A percentile compares a stretch with the other conserved stretches of the same genome.
Conservation (phyloP, 2,888 invertebrate species). For the Sphaeridia pumilis region DNA sequence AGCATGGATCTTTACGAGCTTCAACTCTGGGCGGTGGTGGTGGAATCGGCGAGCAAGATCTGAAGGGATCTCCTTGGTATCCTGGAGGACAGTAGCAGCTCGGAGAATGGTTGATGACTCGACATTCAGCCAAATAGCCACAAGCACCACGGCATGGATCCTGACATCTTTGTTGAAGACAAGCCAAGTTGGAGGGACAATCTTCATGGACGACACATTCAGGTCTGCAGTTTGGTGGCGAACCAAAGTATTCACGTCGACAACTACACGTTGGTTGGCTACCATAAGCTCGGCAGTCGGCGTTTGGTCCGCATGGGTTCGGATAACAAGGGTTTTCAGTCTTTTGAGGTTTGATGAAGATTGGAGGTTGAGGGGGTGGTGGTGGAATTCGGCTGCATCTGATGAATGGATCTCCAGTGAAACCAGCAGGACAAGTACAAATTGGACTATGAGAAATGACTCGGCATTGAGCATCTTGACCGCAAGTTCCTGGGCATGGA, state of each 20-base stretch:
- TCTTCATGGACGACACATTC: slow-evolving; percentile 59
- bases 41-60: slow-evolving; percentile 37
- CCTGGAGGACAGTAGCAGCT: slow-evolving; percentile 55
- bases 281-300: slow-evolving; percentile 42
- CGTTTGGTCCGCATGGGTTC: slow-evolving; percentile 65
- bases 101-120: slow-evolving; percentile 37
- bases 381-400: slow-evolving; percentile 20
- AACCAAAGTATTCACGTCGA: slow-evolving; percentile 37
- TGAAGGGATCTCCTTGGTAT: slow-evolving; percentile 60
- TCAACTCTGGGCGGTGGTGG: slow-evolving; percentile 40
- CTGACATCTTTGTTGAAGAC: slow-evolving; percentile 51
- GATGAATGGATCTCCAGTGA: slow-evolving; percentile 26
- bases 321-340: slow-evolving; percentile 38
- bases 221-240: slow-evolving; percentile 41
- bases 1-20: slow-evolving; percentile 46
- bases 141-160: slow-evolving; percentile 33
- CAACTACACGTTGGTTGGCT: slow-evolving; percentile 39
- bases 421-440: slow-evolving; percentile 44
- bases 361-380: slow-evolving; percentile 3
- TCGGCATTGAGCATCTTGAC: slow-evolving; percentile 39
- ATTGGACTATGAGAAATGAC: slow-evolving; percentile 44
- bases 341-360: slow-evolving; percentile 4
- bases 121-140: slow-evolving; percentile 36
- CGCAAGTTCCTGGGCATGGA: slow-evolving; percentile 59
- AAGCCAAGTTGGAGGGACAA: slow-evolving; percentile 57